Conservation (phyloP, 2,113 vertebrate genomes). For the Zosterops pallidus region DNA sequence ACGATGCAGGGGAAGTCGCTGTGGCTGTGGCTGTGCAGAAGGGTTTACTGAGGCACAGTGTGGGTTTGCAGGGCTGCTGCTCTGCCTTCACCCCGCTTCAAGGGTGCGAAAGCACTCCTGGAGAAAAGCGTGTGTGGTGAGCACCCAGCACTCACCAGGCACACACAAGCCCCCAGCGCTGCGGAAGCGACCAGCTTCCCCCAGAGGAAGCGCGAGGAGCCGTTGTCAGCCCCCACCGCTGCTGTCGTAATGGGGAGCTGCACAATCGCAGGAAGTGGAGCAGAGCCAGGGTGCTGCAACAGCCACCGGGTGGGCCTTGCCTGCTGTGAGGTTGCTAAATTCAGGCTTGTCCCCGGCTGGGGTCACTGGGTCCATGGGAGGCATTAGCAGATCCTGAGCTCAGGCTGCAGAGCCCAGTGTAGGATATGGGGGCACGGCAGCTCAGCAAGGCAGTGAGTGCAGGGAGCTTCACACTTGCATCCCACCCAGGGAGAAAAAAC, state of each 20-base stretch:
- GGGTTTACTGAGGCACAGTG: rapidly evolving
- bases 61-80: background rate
- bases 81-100: rapidly evolving
- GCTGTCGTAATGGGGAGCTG: background rate
- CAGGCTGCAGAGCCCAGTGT: rapidly evolving
- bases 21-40: background rate
- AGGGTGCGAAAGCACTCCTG: rapidly evolving
- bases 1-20: rapidly evolving
- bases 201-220: background rate
- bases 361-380: rapidly evolving
- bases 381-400: background rate
- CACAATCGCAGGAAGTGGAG: constrained; percentile 28
- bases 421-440: rapidly evolving
- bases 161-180: rapidly evolving
- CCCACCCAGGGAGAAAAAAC: rapidly evolving
- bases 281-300: background rate
- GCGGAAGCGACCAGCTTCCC: background rate
- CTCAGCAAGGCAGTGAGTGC: background rate
- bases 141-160: background rate
- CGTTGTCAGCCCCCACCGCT: rapidly evolving
- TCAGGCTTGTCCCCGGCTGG: background rate
- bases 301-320: rapidly evolving
- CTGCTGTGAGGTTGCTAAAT: background rate
- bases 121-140: background rate
- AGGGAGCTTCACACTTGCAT: rapidly evolving